These are phyloP conservation scores for Pomacea canaliculata DNA, from an alignment of 2,888 invertebrate genomes.

Conservation along the genomic window DNA sequence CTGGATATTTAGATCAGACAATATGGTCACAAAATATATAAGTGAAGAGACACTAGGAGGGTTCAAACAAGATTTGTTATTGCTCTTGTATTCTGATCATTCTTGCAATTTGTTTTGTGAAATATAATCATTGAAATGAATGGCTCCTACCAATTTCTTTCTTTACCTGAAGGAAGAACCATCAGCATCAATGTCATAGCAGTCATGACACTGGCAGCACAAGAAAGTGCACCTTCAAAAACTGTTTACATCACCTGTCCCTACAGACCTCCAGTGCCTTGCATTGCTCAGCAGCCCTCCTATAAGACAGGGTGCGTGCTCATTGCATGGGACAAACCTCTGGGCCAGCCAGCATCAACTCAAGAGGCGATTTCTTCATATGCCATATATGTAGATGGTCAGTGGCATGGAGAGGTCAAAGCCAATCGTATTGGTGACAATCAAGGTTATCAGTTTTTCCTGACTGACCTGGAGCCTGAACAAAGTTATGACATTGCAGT, in stretches of 20 bases:
- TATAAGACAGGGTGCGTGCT: constrained; percentile 65
- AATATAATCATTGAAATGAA: too few relatives aligned
- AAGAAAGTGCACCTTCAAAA: constrained; percentile 63
- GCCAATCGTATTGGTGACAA: constrained; percentile 60
- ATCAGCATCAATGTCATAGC: constrained; percentile 62
- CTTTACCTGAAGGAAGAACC: constrained; percentile 48
- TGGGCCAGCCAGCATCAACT: constrained; percentile 45
- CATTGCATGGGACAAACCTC: constrained; percentile 66
- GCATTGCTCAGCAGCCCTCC: constrained; percentile 65
- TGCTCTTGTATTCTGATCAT: too few relatives aligned
- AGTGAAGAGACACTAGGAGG: too few relatives aligned
- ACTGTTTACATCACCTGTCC: constrained; percentile 65
- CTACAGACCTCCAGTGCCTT: constrained; percentile 55
- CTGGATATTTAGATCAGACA: too few relatives aligned
- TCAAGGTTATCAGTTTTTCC: constrained; percentile 67
- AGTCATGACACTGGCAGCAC: constrained; percentile 56
- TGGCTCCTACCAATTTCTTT: neutral
- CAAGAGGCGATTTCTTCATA: constrained; percentile 64
- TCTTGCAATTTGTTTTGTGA: too few relatives aligned
- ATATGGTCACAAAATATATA: too few relatives aligned
- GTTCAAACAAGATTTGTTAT: too few relatives aligned
- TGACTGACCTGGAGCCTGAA: constrained; percentile 64
- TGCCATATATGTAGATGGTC: constrained; percentile 66
- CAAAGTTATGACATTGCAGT: constrained; percentile 66
- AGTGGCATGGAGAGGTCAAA: constrained; percentile 66